Evolutionary conservation across 2,797 vertebrate species (phyloP).

Genomic region (Enteromius radiatus): DNA sequence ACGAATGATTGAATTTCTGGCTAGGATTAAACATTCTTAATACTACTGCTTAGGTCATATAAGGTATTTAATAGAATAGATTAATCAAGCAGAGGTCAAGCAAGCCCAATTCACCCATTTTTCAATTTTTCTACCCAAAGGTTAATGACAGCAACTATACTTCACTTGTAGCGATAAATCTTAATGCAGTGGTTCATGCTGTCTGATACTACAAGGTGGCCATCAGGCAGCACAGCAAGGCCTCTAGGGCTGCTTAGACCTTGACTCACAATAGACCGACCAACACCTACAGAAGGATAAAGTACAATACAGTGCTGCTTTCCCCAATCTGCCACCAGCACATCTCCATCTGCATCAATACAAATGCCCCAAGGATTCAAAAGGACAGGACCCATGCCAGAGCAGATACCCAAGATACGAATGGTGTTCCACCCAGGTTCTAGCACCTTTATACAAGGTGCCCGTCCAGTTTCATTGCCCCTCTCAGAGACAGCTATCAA

Average conservation of each 20-base stretch:
- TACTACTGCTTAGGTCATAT: neutral
- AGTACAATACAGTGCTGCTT: conserved; percentile 77
- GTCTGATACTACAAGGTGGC: conserved; percentile 79
- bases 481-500: conserved; percentile 80
- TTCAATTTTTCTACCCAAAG: neutral
- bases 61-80: neutral
- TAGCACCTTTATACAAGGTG: conserved; percentile 82
- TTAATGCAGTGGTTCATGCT: conserved; percentile 87
- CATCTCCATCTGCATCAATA: conserved; percentile 77
- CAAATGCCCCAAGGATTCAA: conserved; percentile 82
- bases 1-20: neutral
- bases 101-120: neutral
- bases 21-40: neutral
- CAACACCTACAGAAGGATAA: conserved; percentile 74
- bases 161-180: conserved; percentile 78
- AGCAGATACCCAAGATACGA: conserved; percentile 76
- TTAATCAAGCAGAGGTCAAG: neutral
- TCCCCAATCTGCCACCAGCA: conserved; percentile 82
- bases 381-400: conserved; percentile 77
- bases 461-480: conserved; percentile 75
- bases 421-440: conserved; percentile 79
- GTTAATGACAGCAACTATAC: neutral
- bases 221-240: conserved; percentile 74
- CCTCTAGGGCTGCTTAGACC: conserved; percentile 82
- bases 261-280: conserved; percentile 70